Evolutionary conservation across 1,140 invertebrate species (phyloP).

Genomic region (Ips typographus): DNA sequence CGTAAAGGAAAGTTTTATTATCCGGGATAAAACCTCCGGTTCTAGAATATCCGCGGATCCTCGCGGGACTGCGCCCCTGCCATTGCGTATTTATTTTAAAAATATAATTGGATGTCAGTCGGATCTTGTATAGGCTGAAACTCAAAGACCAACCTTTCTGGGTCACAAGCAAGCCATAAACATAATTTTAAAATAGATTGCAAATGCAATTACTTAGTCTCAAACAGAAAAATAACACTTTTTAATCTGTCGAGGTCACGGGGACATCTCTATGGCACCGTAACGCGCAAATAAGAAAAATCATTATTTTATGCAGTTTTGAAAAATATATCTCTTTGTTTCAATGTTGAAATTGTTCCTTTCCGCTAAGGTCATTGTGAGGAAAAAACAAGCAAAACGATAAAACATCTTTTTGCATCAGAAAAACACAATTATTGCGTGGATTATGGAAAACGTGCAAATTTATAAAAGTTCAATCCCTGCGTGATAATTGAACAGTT

Average conservation of each 20-base stretch:
- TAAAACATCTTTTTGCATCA: too few relatives aligned
- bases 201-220: slow-evolving; percentile 15
- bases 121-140: not conserved
- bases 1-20: slow-evolving; percentile 38
- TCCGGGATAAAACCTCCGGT: slow-evolving; percentile 22
- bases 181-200: slow-evolving; percentile 10
- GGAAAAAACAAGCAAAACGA: too few relatives aligned
- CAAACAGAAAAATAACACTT: slow-evolving; percentile 31
- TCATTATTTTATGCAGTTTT: not conserved
- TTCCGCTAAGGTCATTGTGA: too few relatives aligned
- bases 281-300: slow-evolving; percentile 15
- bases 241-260: slow-evolving; percentile 20
- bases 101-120: not conserved
- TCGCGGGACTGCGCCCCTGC: not conserved
- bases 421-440: too few relatives aligned
- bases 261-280: slow-evolving; percentile 26
- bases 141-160: slow-evolving; percentile 13
- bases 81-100: not conserved
- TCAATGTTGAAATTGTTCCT: not conserved
- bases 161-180: slow-evolving; percentile 12
- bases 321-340: not conserved
- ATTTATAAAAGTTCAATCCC: not conserved
- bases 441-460: not conserved
- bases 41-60: slow-evolving; percentile 15
- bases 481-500: slow-evolving; percentile 4